Percentiles rank a stretch among this genome's conserved stretches.
Conservation (phyloP, 2,797 vertebrate genomes). For the Tolypeutes matacus region DNA sequence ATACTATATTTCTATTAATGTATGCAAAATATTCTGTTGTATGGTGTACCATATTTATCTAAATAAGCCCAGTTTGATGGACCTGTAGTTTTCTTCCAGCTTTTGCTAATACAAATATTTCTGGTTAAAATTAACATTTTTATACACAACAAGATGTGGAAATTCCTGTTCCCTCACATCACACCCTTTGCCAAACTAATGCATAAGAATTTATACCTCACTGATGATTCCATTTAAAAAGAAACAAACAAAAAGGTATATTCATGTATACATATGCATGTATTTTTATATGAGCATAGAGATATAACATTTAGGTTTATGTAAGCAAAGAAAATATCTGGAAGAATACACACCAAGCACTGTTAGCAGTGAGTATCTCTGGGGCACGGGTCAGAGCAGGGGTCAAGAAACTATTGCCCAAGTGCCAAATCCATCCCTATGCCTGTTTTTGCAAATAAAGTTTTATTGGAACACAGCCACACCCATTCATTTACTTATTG, state of each 20-base stretch:
- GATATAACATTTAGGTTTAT: neutral
- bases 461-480: neutral
- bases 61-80: conserved; percentile 21
- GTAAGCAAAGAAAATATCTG: conserved; percentile 40
- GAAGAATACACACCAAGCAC: neutral
- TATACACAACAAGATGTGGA: neutral
- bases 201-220: neutral
- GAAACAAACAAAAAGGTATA: neutral
- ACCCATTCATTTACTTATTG: neutral
- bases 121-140: conserved; percentile 14
- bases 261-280: neutral
- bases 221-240: conserved; percentile 45
- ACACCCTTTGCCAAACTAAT: conserved; percentile 41
- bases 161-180: neutral
- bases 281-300: conserved; percentile 6
- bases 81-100: neutral
- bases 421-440: neutral
- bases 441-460: neutral
- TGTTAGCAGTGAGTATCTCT: neutral
- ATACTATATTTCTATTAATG: neutral
- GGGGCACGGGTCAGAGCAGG: neutral
- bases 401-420: neutral
- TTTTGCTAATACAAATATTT: conserved; percentile 57
- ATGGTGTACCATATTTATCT: neutral
- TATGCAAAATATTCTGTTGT: neutral